A percentile compares a stretch with the other conserved stretches of the same genome.
Conservation (phyloP, 2,888 invertebrate genomes). For the Mimas tiliae region DNA sequence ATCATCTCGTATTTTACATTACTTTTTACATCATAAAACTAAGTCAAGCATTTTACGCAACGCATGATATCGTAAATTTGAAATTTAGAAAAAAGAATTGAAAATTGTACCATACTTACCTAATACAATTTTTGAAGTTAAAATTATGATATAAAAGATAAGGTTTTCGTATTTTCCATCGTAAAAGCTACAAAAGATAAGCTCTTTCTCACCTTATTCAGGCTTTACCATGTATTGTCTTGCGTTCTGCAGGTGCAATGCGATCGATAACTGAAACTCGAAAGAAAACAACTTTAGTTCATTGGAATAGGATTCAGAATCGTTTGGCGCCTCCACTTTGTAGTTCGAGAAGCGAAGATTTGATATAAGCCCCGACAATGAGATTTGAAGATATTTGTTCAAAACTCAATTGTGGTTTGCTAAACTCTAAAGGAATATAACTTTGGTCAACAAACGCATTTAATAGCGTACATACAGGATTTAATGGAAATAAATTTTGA, state of each 20-base stretch:
- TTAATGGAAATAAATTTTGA: no score
- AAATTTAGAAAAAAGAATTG: no score
- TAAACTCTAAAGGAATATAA: neutral
- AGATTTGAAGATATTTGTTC: conserved; percentile 23
- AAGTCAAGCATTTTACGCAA: no score
- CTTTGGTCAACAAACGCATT: neutral
- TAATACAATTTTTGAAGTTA: neutral
- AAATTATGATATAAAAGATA: conserved; percentile 6
- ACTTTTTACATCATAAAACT: no score
- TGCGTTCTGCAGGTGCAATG: conserved; percentile 7
- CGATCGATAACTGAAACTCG: conserved; percentile 30
- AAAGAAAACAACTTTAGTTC: conserved; percentile 35
- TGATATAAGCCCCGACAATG: conserved; percentile 14
- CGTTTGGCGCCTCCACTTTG: conserved; percentile 26
- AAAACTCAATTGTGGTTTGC: conserved; percentile 16
- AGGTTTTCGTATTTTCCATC: neutral
- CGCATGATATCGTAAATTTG: no score
- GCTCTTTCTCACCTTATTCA: conserved; percentile 13
- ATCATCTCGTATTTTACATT: no score
- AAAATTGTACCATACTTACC: neutral
- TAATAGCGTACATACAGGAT: neutral
- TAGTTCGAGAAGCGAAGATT: conserved; percentile 23
- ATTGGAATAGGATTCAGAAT: conserved; percentile 42
- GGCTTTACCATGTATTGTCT: conserved; percentile 6
- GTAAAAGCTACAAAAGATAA: conserved; percentile 29